Base-by-base conservation (phyloP, 2,888 invertebrate genomes). In the Drosophila incognita region DNA sequence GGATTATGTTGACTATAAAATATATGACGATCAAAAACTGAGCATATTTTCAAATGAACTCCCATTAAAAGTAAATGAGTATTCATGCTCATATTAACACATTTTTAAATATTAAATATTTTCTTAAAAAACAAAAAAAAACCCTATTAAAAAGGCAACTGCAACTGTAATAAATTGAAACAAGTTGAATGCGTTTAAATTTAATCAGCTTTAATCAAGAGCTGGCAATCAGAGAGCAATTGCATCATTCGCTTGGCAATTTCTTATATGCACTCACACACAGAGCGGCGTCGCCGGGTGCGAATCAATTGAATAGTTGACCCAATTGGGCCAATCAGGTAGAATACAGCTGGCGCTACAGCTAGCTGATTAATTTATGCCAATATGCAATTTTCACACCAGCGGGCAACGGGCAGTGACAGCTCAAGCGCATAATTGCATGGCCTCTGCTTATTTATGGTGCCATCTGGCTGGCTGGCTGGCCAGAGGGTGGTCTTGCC, bases 351-450 rank as follows among this genome's bases (percentile, higher is more conserved):
- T 74, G 87, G 36, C 42, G 46, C 31, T 51, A 61, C 65, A 69
- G 68, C 78, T 70, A 73, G 59, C 85, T 87, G 85, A 85, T 85
- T 85, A 85, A 85, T 85, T 85, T 85, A 87, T 85, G 82, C 85
- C 85, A 87, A 84, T 85, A 85, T 85, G 85, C 85, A 85, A 85
- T 85, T 87, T 85, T 85, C 85, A 87, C 85, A 85, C 85, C 85
- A 81, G 69, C 74, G 73, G 74, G 76, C 79, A 81, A 63, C 66
- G 81, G 79, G 82, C 81, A 85, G 73, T 84, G 87, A 82, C 87
- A 87, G 85, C 79, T 81, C 83, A 82, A 77, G 87, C 85, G 85
- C 76, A 85, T 85, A 85, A 85, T 85, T 85, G 87, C 87, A 65
- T 76, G 83, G 76, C 33, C 63, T 51, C 57, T 61, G 70, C 77